Evolutionary conservation across 2,888 invertebrate species (phyloP).

Genomic region (Caenorhabditis zanzibari): DNA sequence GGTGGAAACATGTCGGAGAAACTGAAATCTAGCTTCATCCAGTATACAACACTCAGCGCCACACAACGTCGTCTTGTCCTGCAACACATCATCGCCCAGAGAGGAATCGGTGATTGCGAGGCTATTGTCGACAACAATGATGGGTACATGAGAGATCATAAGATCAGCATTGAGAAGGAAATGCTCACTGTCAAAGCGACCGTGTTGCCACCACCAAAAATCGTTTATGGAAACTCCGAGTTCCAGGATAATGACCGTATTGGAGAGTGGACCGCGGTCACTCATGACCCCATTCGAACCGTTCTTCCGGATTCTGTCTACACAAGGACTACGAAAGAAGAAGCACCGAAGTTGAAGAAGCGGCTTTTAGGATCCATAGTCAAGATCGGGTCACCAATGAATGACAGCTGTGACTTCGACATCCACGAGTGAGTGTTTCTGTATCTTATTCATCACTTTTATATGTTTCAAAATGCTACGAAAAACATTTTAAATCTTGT

Average conservation of each 20-base stretch:
- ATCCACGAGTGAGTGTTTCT: background rate
- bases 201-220: conserved; percentile 44
- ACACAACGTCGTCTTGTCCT: background rate
- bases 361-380: conserved; percentile 24
- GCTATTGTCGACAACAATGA: conserved; percentile 44
- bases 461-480: too few relatives aligned
- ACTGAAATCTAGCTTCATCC: background rate
- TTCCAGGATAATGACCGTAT: background rate
- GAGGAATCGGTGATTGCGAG: background rate
- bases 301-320: background rate
- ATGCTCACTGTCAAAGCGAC: conserved; percentile 39
- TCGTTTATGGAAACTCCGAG: conserved; percentile 37
- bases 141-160: conserved; percentile 15
- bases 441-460: too few relatives aligned
- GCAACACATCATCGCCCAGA: conserved; percentile 6
- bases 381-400: background rate
- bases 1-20: background rate
- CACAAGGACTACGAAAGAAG: too few relatives aligned
- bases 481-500: too few relatives aligned
- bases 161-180: conserved; percentile 22
- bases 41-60: conserved; percentile 10
- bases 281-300: background rate
- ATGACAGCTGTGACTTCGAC: background rate
- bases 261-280: conserved; percentile 40
- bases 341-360: conserved; percentile 6